Conservation (phyloP, 2,113 vertebrate genomes). For the Oreotrochilus melanogaster region DNA sequence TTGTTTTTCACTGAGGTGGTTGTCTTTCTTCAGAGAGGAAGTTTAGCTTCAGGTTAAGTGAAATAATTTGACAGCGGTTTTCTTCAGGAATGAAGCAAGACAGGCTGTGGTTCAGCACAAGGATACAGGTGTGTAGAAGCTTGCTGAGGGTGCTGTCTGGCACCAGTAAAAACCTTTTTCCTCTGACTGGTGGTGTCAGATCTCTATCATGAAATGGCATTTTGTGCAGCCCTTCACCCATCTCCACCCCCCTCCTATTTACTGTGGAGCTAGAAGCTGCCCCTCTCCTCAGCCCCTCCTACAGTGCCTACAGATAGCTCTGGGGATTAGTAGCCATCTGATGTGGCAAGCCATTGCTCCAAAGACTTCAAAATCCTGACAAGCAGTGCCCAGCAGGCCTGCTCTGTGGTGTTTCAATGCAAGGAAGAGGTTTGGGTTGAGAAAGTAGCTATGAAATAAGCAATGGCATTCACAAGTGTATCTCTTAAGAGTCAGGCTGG, state of each 20-base stretch:
- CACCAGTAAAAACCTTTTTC: not conserved
- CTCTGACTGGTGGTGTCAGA: rapidly evolving
- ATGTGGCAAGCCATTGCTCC: not conserved
- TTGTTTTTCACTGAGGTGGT: not conserved
- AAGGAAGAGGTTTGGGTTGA: not conserved
- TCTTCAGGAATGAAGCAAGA: not conserved
- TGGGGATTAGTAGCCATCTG: not conserved
- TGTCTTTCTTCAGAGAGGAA: not conserved
- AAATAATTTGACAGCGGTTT: not conserved
- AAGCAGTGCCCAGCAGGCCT: not conserved
- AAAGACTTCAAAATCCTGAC: not conserved
- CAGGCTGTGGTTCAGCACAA: not conserved
- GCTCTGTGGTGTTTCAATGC: not conserved
- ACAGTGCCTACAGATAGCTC: not conserved
- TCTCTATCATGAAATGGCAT: not conserved
- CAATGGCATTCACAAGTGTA: rapidly evolving
- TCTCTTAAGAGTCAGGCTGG: not conserved
- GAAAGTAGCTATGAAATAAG: not conserved
- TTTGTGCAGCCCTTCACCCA: not conserved
- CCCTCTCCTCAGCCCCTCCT: not conserved
- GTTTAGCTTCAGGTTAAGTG: not conserved
- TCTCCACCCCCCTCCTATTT: rapidly evolving
- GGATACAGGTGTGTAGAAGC: not conserved
- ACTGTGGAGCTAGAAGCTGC: not conserved
- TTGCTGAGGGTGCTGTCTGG: not conserved